Evolutionary conservation across 2,113 vertebrate genomes (phyloP).

Genomic region (Pontoporia blainvillei): DNA sequence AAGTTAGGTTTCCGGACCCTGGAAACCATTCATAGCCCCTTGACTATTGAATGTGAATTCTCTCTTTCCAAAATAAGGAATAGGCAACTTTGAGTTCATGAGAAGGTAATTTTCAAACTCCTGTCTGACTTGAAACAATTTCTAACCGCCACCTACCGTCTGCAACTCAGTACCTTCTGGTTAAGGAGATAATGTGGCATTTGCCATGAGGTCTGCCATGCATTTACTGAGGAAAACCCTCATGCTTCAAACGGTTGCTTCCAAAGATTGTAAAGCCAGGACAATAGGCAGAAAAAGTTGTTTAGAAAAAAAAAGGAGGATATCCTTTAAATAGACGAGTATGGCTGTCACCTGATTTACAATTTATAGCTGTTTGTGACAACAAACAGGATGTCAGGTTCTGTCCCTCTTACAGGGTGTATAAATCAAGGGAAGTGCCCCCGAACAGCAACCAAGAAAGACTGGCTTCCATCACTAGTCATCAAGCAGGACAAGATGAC

Average conservation of each 20-base stretch:
- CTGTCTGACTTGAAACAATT: background rate
- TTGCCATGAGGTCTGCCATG: background rate
- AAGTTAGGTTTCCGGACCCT: background rate
- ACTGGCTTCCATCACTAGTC: background rate
- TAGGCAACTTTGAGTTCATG: background rate
- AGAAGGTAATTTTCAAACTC: background rate
- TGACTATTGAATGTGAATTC: background rate
- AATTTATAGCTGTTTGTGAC: background rate
- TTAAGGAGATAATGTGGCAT: background rate
- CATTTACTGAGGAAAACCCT: background rate
- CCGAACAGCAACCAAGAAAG: background rate
- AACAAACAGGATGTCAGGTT: slow-evolving; percentile 9
- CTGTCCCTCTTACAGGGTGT: background rate
- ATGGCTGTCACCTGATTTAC: background rate
- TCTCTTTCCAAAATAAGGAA: background rate
- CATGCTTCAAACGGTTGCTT: background rate
- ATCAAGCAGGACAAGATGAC: no score
- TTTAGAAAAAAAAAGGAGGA: background rate
- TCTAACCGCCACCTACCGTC: background rate
- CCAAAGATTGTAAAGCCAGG: background rate
- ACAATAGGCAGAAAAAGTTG: background rate
- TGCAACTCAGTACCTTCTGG: background rate
- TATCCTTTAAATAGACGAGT: background rate
- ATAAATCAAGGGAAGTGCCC: background rate
- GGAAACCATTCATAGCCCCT: background rate